phyloP scores from a whole-genome alignment of 1,140 invertebrate species.

The Danaus plexippus region DNA sequence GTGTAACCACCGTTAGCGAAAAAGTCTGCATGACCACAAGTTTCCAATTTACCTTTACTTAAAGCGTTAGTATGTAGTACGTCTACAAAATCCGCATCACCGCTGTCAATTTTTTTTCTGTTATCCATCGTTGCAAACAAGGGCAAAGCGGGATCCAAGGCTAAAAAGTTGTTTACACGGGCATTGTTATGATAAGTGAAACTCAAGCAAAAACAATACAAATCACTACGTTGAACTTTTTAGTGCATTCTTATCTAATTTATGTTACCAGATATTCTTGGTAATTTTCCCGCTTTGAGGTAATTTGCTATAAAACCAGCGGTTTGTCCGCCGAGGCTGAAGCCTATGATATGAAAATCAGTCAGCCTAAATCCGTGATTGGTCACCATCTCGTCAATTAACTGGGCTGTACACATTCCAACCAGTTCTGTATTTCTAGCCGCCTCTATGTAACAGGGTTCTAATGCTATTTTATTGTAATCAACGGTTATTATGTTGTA shows the following conservation, averaged over 20 bases:
- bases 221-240: too few species aligned
- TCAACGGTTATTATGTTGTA: slow-evolving; percentile 77
- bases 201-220: too few species aligned
- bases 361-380: slow-evolving; percentile 70
- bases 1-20: slow-evolving; percentile 75
- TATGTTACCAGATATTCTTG: slow-evolving; percentile 32
- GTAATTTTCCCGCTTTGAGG: slow-evolving; percentile 59
- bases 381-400: slow-evolving; percentile 76
- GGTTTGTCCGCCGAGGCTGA: slow-evolving; percentile 90
- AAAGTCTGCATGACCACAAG: slow-evolving; percentile 75
- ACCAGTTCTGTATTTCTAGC: slow-evolving; percentile 72
- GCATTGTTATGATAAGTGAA: too few species aligned
- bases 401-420: slow-evolving; percentile 73
- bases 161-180: slow-evolving; percentile 33
- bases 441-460: slow-evolving; percentile 74
- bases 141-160: slow-evolving; percentile 75
- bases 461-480: slow-evolving; percentile 69
- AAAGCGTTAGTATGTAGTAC: slow-evolving; percentile 78
- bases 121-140: slow-evolving; percentile 66
- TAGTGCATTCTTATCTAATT: too few species aligned
- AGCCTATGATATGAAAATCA: slow-evolving; percentile 89
- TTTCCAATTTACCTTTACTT: slow-evolving; percentile 67
- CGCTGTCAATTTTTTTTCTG: slow-evolving; percentile 69
- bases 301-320: slow-evolving; percentile 85
- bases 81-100: slow-evolving; percentile 76